A percentile compares a stretch with the other conserved stretches of the same genome.
Conservation (phyloP, 2,888 invertebrate species). For the Halocaridina rubra region DNA sequence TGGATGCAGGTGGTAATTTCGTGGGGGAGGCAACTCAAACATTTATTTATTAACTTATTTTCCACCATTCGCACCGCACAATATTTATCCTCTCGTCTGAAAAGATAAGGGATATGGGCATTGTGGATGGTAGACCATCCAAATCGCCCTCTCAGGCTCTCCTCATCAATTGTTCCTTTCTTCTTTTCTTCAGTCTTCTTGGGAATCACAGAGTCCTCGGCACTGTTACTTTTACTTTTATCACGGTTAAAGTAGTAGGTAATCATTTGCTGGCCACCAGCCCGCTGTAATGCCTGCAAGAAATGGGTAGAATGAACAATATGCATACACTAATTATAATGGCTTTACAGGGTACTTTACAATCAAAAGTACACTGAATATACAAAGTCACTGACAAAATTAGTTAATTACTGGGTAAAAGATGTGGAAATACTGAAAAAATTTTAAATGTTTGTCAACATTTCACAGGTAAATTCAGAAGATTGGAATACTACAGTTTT, state of each 20-base stretch:
- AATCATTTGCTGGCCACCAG: constrained; percentile 62
- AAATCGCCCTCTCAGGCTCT: constrained; percentile 75
- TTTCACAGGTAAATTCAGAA: too few species aligned
- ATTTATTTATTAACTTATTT: constrained; percentile 87
- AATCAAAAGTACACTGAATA: too few species aligned
- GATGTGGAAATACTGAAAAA: too few species aligned
- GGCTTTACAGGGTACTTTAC: too few species aligned
- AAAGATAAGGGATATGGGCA: constrained; percentile 85
- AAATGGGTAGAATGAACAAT: too few species aligned
- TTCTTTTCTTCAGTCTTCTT: constrained; percentile 60
- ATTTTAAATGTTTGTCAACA: too few species aligned
- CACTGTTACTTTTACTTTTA: constrained; percentile 60
- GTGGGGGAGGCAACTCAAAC: constrained; percentile 87
- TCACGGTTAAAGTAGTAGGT: constrained; percentile 62
- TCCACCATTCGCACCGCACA: constrained; percentile 90
- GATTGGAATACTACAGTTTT: too few species aligned
- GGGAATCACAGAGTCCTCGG: constrained; percentile 67
- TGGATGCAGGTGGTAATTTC: constrained; percentile 92
- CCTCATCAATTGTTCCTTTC: constrained; percentile 67
- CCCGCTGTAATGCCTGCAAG: constrained; percentile 54
- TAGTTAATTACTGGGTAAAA: too few species aligned
- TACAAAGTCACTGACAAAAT: too few species aligned
- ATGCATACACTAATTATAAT: too few species aligned
- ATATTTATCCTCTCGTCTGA: constrained; percentile 72
- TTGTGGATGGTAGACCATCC: constrained; percentile 92